Conservation (phyloP, 2,113 vertebrate species). For the Arizona elegans region DNA sequence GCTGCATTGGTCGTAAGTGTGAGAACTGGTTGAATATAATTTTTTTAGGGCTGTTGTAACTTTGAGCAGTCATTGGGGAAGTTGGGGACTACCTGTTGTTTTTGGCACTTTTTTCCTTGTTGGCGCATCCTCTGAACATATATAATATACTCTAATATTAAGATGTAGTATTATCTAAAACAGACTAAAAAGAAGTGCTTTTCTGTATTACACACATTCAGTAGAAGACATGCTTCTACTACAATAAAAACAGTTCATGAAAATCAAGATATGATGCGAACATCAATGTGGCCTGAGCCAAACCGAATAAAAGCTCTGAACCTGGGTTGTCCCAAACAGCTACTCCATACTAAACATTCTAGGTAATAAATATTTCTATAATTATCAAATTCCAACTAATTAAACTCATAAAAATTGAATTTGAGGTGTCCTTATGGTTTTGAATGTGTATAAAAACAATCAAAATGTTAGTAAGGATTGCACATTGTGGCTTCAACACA, state of each 20-base stretch:
- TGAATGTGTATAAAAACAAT: background rate
- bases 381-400: background rate
- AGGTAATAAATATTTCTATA: background rate
- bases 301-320: background rate
- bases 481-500: background rate
- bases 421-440: background rate
- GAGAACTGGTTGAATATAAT: too few relatives aligned
- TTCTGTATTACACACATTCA: background rate
- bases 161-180: background rate
- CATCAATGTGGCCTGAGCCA: background rate
- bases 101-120: background rate
- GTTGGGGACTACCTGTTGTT: background rate
- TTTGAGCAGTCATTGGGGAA: too few relatives aligned
- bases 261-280: background rate
- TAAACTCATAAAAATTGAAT: background rate
- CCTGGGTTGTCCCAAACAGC: background rate
- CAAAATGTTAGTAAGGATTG: background rate
- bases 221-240: background rate
- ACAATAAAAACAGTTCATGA: background rate
- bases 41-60: too few relatives aligned
- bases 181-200: background rate
- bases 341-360: background rate
- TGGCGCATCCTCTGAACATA: background rate
- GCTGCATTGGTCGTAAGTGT: too few relatives aligned
- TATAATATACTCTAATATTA: background rate